Evolutionary conservation across 2,113 vertebrate species (phyloP), one percentile per base, ranked within the genome.

Genomic region (Lepus europaeus): DNA sequence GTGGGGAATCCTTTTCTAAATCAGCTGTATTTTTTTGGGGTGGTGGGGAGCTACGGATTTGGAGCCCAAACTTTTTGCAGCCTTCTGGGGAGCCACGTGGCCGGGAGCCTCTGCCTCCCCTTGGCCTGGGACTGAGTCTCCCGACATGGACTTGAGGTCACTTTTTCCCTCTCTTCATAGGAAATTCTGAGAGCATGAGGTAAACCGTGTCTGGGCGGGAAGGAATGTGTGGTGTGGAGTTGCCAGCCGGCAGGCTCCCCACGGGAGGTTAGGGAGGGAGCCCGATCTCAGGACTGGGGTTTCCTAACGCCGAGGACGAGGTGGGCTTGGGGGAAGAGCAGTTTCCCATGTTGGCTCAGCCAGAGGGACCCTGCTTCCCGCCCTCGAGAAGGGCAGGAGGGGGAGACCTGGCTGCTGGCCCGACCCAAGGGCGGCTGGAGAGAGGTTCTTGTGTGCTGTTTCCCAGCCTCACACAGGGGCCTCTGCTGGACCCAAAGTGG

Each of bases 181-280:
- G 96, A 97, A 98, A 97, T 89, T 92, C 92, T 97, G 95, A 97
- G 70, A 0, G 0, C 59, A 19, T 91, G 94, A 96, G 70, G 92
- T 96, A 82, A 96, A 80, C 73, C 19, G 8, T 51, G 53, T 72
- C 66, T 63, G 2, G 14, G 96, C 36, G 76, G 92, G 87, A 0
- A 0, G 72, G 91, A 94, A 94, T 86, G 92, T 87, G 31, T 0
- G 2, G 86, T 27, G 39, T 73, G 64, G 85, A 78, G 39, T 19
- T 9, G 12, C 91, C 25, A 61, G 87, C 23, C 27, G 12, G 29
- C 31, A 0, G 11, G 16, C 22, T 77, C 59, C 13, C 10, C 5
- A 3, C 8, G n/a, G 74, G 64, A n/a, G 70, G 33, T n/a, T n/a
- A 9, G 51, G 68, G 79, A 61, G 82, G 82, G 82, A 63, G 73